Base-by-base conservation (phyloP, 2,113 vertebrate species). In the Pica pica region DNA sequence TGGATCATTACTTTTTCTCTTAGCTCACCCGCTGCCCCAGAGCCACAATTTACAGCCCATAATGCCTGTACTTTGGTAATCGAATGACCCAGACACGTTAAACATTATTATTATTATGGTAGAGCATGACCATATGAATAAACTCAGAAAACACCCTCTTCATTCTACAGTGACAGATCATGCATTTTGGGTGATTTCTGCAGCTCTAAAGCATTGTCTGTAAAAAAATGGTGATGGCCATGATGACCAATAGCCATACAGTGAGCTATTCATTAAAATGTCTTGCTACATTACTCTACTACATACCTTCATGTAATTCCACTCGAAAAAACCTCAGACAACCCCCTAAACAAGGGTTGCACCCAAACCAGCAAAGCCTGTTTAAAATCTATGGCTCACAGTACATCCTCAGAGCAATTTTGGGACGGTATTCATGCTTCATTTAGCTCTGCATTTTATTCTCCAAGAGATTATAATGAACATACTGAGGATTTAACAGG, bases 401-500 rank as follows among this genome's bases (percentile, higher is more conserved):
- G 46, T 81, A 41, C 26, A 69, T 84, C 37, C 64, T 90, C 23
- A 63, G 60, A 89, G 85, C n/a, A 92, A 90, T 87, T 95, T 90
- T n/a, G 46, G n/a, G 52, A 81, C 94, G 85, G 64, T 77, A 81
- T 92, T 93, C 88, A 82, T 76, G 92, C 88, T 95, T 95, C 83
- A 79, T 94, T 96, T 96, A 93, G 26, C 67, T 87, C 56, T 87
- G 16, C 73, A 53, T 90, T 92, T 92, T 78, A 26, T 78, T 95
- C 74, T 96, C 47, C 37, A 79, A 24, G 41, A 93, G 41, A 35
- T 56, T 93, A 14, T 95, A 86, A 86, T 46, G 64, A 93, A 27
- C n/a, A 50, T 47, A 71, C 4, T 75, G 44, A 60, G 44, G 56
- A 90, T 81, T 89, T 94, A 96, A 96, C 80, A 37, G 11, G 41